Percentiles rank a stretch among this genome's conserved stretches.
Evolutionary conservation across 2,888 invertebrate species (phyloP).

Genomic region (Drosophila ustulata): DNA sequence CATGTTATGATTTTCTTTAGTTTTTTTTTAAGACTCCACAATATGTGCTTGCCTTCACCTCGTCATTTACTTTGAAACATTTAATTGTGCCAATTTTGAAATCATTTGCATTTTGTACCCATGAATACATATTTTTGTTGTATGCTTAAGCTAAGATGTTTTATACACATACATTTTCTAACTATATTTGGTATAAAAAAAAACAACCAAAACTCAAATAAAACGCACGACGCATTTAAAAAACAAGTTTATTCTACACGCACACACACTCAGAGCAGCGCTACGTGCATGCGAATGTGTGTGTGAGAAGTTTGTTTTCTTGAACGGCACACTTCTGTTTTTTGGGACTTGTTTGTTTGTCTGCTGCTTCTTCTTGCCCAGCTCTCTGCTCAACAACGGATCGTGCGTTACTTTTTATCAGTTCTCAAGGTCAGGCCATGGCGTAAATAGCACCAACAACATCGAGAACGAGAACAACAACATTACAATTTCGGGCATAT

Average conservation of each 20-base stretch:
- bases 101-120: not conserved
- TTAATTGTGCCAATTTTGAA: not conserved
- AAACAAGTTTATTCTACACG: conserved; percentile 51
- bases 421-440: conserved; percentile 48
- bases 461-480: not conserved
- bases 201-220: conserved; percentile 45
- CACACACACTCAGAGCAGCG: conserved; percentile 2
- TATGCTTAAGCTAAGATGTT: conserved; percentile 48
- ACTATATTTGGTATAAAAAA: conserved; percentile 38
- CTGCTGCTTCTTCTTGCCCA: conserved; percentile 9
- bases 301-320: conserved; percentile 35
- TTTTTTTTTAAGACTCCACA: not conserved
- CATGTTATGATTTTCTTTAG: not conserved
- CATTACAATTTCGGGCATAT: conserved; percentile 16
- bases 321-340: conserved; percentile 37
- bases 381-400: conserved; percentile 10
- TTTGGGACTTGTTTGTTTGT: conserved; percentile 48
- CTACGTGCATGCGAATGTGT: not conserved
- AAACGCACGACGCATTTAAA: conserved; percentile 67
- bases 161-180: conserved; percentile 43
- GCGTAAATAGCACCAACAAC: conserved; percentile 8
- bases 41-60: too few species aligned
- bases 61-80: not conserved
- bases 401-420: conserved; percentile 53
- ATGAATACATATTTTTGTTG: not conserved